Base-by-base conservation (phyloP, 2,888 invertebrate genomes). In the Ophion ellenae region DNA sequence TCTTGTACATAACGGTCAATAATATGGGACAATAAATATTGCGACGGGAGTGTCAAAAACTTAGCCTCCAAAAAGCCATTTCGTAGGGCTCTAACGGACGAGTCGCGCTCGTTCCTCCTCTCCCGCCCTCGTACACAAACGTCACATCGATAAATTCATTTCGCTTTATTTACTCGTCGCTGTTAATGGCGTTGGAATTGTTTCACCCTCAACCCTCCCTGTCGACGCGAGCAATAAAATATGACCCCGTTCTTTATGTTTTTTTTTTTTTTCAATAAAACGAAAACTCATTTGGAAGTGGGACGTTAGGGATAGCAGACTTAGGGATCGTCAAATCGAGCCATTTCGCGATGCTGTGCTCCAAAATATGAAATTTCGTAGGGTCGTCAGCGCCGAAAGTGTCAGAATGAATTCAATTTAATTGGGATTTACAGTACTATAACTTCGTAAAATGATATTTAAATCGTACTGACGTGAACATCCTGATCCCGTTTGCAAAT, bases 21-120 rank as follows among this genome's bases (percentile, higher is more conserved):
- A 86, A 87, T 87, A 85, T 86, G 82, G 78, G 85, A 82, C 85
- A 73, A 87, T 87, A 86, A 87, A 87, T 87, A 86, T 71, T 73
- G 67, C 81, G 81, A 78, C 61, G 69, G 64, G 63, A 53, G 76
- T 85, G 86, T 86, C 87, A 80, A 87, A 87, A 86, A 87, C 85
- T 85, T 85, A 83, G 67, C 83, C 81, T 64, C 75, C 57, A 59
- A 81, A 81, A 84, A 83, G 47, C 83, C 75, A 71, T 73, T 70
- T 53, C 57, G 64, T 57, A 74, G 63, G 74, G 74, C 61, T 70
- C 14, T 28, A 63, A 64, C 75, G 36, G 28, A 14, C 59, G 47
- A 67, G 59, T 66, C 47, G 71, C 61, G 24, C 45, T 53, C 59
- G 28, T 24, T 70, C 63, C 70, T 32, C 6, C 57, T 64, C 63